Conservation (phyloP, 2,113 vertebrate species). For the Pyxicephalus adspersus region DNA sequence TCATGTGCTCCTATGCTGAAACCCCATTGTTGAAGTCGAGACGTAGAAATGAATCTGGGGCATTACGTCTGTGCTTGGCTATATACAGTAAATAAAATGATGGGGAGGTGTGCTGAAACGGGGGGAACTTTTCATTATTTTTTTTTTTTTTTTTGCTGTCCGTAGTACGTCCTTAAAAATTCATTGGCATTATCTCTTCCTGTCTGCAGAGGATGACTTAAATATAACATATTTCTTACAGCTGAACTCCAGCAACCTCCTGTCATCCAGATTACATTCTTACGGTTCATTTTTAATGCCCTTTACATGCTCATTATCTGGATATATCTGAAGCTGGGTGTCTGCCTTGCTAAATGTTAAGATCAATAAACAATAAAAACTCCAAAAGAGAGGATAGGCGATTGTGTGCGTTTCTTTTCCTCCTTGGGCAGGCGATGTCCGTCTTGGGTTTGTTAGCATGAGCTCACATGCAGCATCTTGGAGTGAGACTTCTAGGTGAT, state of each 20-base stretch:
- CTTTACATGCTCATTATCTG: slow-evolving; percentile 36
- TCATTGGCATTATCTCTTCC: slow-evolving; percentile 38
- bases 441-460: not conserved
- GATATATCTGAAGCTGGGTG: not conserved
- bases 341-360: slow-evolving; percentile 9
- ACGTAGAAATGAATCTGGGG: slow-evolving; percentile 21
- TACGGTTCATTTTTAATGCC: slow-evolving; percentile 35
- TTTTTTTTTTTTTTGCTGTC: slow-evolving; percentile 39
- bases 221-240: slow-evolving; percentile 40
- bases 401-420: not conserved
- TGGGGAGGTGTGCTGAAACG: not conserved
- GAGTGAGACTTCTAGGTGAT: slow-evolving; percentile 17
- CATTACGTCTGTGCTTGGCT: slow-evolving; percentile 6
- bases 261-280: slow-evolving; percentile 27
- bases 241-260: slow-evolving; percentile 41
- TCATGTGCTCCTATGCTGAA: not conserved
- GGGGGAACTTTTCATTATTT: slow-evolving; percentile 31
- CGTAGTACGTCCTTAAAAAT: slow-evolving; percentile 44
- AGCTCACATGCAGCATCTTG: not conserved
- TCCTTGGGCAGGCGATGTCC: not conserved
- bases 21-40: not conserved
- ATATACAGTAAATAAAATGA: slow-evolving; percentile 27
- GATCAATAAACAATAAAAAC: slow-evolving; percentile 11
- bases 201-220: slow-evolving; percentile 32
- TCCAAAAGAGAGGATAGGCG: not conserved